phyloP scores from a whole-genome alignment of 2,888 invertebrate species.

The Cryptus armator region DNA sequence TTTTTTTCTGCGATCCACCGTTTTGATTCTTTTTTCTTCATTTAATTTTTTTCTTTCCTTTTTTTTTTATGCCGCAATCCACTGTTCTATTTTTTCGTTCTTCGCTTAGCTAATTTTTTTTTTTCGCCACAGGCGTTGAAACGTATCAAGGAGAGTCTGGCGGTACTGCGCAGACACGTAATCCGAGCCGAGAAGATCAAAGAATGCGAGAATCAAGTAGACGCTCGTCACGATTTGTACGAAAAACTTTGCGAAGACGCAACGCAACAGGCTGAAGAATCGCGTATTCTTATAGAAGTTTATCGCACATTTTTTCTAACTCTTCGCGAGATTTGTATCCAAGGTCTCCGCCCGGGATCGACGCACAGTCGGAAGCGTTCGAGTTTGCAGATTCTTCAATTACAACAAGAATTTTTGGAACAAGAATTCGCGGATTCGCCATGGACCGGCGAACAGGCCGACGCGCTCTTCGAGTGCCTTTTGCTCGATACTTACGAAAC shows the following conservation, averaged over 20 bases:
- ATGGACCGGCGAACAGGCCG: slow-evolving; percentile 84
- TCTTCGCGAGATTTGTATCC: slow-evolving; percentile 86
- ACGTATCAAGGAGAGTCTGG: slow-evolving; percentile 86
- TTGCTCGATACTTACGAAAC: slow-evolving; percentile 91
- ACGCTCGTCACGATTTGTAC: slow-evolving; percentile 56
- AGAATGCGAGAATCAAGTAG: slow-evolving; percentile 61
- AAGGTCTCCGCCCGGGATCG: slow-evolving; percentile 88
- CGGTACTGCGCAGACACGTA: slow-evolving; percentile 74
- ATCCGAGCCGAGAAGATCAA: slow-evolving; percentile 72
- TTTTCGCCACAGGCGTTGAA: slow-evolving; percentile 81
- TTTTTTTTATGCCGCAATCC: background rate
- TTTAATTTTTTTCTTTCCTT: background rate
- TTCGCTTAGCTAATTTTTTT: background rate
- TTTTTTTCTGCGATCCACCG: too few relatives aligned
- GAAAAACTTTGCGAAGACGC: slow-evolving; percentile 56
- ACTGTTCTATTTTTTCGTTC: background rate
- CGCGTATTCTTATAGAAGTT: slow-evolving; percentile 75
- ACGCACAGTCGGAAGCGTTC: slow-evolving; percentile 88
- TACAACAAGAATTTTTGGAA: slow-evolving; percentile 77
- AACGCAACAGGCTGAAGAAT: slow-evolving; percentile 76
- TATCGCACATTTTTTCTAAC: slow-evolving; percentile 86
- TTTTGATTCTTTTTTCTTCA: too few relatives aligned
- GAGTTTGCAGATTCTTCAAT: slow-evolving; percentile 87
- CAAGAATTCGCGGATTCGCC: slow-evolving; percentile 57
- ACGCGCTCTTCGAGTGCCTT: slow-evolving; percentile 86